Base-by-base conservation (phyloP, 2,113 vertebrate species). In the Corynorhinus townsendii region DNA sequence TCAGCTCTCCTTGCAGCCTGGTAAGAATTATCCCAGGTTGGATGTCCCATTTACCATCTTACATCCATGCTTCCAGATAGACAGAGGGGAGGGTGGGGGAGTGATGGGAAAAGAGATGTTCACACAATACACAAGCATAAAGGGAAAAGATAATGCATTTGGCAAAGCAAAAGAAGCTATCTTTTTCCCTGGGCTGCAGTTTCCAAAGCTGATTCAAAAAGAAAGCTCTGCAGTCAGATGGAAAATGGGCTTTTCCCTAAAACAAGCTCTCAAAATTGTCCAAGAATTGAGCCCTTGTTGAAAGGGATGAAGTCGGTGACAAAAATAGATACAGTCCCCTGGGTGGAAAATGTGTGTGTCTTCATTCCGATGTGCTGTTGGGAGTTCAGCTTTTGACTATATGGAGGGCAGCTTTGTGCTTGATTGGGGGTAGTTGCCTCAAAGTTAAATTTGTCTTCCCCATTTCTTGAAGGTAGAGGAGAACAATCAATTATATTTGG, bases 181-280 rank as follows among this genome's bases (percentile, higher is more conserved):
- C 12, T 56, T 68, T 81, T 52, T 20, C 52, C 52, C 64, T 40
- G 22, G 6, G 76, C 16, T 87, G 17, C 71, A 52, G 16, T 71
- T 68, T 92, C 24, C 45, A 94, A 71, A 90, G 49, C 66, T 94
- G 76, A 88, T 94, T 95, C 66, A 76, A 30, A 92, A 81, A 66
- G 56, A 81, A 81, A 96, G 26, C 38, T 82, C 86, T 72, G 16
- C 66, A 81, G 24, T 40, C 47, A 38, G 30, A 69, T 49, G 15
- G 16, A 62, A 87, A 81, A 71, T 47, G 49, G 73, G n/a, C 52
- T 97, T 94, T 92, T 79, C 62, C 49, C 86, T 82, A 49, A 72
- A 89, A 90, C 0, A 10, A 62, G 68, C 47, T 76, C 76, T 85
- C 3, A 2, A 75, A 96, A 86, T 69, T 82, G 77, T 72, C 69